These are phyloP conservation scores for Leucoraja ocellata DNA, from an alignment of 2,797 vertebrate species.

Conservation along the genomic window DNA sequence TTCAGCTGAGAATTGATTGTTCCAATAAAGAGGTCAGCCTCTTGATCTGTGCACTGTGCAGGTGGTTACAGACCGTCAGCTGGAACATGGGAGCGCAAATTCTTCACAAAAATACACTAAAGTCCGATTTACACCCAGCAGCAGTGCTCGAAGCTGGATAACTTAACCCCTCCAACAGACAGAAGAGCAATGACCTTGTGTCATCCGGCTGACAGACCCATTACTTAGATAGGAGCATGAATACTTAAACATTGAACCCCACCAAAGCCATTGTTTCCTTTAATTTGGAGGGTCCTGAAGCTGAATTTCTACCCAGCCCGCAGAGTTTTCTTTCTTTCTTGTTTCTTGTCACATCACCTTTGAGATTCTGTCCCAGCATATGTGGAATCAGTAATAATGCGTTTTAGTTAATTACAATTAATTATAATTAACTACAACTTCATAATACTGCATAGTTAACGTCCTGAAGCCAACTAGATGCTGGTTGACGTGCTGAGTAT, in stretches of 20 bases:
- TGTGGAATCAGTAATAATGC: background rate
- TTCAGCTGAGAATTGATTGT: slow-evolving; percentile 11
- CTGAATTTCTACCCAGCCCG: background rate
- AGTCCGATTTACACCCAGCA: too few relatives aligned
- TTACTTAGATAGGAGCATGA: background rate
- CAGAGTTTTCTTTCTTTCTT: background rate
- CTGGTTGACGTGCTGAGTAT: too few relatives aligned
- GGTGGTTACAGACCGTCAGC: background rate
- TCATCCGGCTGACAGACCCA: background rate
- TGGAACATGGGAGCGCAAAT: background rate
- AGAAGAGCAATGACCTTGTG: background rate
- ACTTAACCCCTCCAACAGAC: background rate
- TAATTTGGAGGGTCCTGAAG: background rate
- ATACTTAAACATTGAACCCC: background rate
- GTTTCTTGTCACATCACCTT: background rate
- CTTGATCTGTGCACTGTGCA: background rate
- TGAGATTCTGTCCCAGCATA: background rate
- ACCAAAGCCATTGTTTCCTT: background rate
- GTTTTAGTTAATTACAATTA: background rate
- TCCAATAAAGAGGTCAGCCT: background rate
- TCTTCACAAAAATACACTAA: background rate
- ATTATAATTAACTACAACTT: background rate
- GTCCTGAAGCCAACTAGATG: background rate
- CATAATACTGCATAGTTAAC: too few relatives aligned
- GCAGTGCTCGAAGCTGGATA: background rate